Base-by-base conservation (phyloP, 2,113 vertebrate genomes). In the Pseudonaja textilis region DNA sequence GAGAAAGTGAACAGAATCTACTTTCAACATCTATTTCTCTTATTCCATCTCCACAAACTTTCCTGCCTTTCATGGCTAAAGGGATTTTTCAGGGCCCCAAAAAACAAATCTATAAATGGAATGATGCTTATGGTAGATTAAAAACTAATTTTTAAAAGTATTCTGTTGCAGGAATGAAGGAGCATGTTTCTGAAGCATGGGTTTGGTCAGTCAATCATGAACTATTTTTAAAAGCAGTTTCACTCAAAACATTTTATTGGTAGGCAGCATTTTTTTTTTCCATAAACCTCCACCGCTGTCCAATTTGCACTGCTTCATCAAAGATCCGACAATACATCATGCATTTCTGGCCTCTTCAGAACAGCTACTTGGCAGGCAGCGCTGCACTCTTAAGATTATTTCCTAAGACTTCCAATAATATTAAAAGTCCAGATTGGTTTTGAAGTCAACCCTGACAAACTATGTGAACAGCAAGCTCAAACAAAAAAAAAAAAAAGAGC, bases 241-340 rank as follows among this genome's bases (percentile, higher is more conserved):
- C 81, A 57, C 4, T 39, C 50, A 50, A 50, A 47, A 74, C 8
- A 22, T 25, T 81, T 91, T 91, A 85, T 89, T 88, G 64, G 29
- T 69, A 89, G 34, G 52, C 89, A 93, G 90, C 90, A 89, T 59
- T 89, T 93, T 93, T 89, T 93, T 93, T 87, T 34, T 22, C 45
- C 29, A 81, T 42, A 45, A 85, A 20, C 74, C 42, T 85, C 88
- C 88, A 54, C 61, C 9, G 34, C 81, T 81, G 50, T 88, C 85
- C 85, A 88, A 89, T 89, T 91, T 91, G 45, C 47, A 85, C 90
- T 91, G 91, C 90, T 91, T 89, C 90, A 89, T 91, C 87, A 91
- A 26, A 64, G 87, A 47, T 14, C 69, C 54, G 55, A 89, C 90
- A 91, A 89, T 61, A 64, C 74, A 89, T 91, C 52, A 85, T 18